Evolutionary conservation across 37 sponge, comb jelly and placozoan genomes (phyloP).

Genomic region (Amphimedon queenslandica): DNA sequence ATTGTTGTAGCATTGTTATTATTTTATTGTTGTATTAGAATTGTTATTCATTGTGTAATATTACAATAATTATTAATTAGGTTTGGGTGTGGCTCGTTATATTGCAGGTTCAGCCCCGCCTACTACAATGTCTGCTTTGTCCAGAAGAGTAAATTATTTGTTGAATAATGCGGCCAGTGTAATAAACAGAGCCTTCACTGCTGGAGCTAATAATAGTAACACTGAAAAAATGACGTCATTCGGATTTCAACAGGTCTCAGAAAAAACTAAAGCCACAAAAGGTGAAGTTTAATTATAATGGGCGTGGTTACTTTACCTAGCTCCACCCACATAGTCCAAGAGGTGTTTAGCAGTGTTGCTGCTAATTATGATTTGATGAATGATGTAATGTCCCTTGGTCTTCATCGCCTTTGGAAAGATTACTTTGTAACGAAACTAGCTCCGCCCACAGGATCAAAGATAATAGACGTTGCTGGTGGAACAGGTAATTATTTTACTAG

Average conservation of each 20-base stretch:
- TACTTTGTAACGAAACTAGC: slow-evolving; percentile 35
- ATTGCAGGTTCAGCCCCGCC: no score
- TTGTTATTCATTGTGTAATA: no score
- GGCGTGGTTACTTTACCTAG: background rate
- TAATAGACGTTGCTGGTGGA: slow-evolving; percentile 74
- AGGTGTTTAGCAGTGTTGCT: slow-evolving; percentile 66
- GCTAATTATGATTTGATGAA: slow-evolving; percentile 74
- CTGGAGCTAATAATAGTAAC: no score
- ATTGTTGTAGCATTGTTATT: no score
- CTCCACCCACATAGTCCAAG: slow-evolving; percentile 30
- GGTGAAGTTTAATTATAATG: background rate
- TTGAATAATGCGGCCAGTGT: background rate
- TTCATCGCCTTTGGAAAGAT: slow-evolving; percentile 75
- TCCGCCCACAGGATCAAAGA: slow-evolving; percentile 24
- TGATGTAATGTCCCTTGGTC: slow-evolving; percentile 65
- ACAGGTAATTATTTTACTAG: slow-evolving; percentile 43
- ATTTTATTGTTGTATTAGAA: no score
- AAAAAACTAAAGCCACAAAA: background rate
- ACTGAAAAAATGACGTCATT: no score
- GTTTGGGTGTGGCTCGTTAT: no score
- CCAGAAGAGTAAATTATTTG: no score
- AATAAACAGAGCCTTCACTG: background rate
- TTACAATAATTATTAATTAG: no score
- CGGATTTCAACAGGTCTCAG: slow-evolving; percentile 9
- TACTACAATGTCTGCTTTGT: no score